Percentiles rank a stretch among this genome's conserved stretches.
Evolutionary conservation across 2,888 invertebrate genomes (phyloP).

Genomic region (Dyspetes luteomarginatus): DNA sequence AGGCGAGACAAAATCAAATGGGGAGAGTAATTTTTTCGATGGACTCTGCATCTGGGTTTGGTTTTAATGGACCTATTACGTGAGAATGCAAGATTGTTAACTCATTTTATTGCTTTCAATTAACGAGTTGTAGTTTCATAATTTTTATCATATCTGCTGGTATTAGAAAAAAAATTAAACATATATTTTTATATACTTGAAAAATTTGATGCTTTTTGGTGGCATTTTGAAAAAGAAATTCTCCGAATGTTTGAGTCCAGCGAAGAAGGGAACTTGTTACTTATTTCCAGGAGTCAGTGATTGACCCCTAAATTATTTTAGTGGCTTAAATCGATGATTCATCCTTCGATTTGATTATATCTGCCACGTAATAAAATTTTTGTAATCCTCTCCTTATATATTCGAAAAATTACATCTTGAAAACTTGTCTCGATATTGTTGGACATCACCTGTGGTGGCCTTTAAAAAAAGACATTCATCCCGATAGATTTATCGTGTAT

Average conservation of each 20-base stretch:
- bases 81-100: not conserved
- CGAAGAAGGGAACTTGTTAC: too few species aligned
- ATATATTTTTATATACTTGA: not conserved
- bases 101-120: not conserved
- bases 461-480: not conserved
- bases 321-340: not conserved
- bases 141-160: not conserved
- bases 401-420: not conserved
- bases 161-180: not conserved
- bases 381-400: too few species aligned
- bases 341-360: not conserved
- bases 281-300: not conserved
- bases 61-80: not conserved
- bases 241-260: too few species aligned
- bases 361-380: not conserved
- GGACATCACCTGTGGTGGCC: conserved; percentile 2
- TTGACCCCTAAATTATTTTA: not conserved
- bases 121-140: not conserved
- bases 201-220: too few species aligned
- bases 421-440: not conserved
- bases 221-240: too few species aligned
- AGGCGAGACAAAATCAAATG: not conserved
- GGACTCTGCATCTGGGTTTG: not conserved
- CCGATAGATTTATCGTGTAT: conserved; percentile 16
- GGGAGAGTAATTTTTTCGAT: not conserved